Percentiles rank a stretch among this genome's conserved stretches.
phyloP scores from a whole-genome alignment of 1,140 invertebrate genomes.

The Tachypleus tridentatus region DNA sequence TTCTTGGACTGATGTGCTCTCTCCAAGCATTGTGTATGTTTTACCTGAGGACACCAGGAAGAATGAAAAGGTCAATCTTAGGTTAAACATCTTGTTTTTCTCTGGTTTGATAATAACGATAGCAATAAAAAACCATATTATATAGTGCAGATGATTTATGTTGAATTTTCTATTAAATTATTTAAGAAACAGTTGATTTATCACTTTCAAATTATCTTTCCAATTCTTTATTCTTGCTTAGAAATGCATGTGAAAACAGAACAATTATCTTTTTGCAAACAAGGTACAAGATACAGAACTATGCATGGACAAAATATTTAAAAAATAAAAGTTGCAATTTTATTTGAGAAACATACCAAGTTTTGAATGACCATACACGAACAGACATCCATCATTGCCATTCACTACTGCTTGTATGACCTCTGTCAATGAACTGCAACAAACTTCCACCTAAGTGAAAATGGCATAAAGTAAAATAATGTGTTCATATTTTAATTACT shows the following conservation, averaged over 20 bases:
- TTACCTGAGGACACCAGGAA: slow-evolving; percentile 51
- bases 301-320: no score
- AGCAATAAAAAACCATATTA: no score
- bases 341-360: slow-evolving; percentile 51
- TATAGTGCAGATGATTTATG: background rate
- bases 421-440: slow-evolving; percentile 75
- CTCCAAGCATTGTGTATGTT: slow-evolving; percentile 83
- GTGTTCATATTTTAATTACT: background rate
- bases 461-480: slow-evolving; percentile 24
- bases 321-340: background rate
- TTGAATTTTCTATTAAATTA: background rate
- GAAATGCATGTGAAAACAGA: no score
- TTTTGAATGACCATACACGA: slow-evolving; percentile 81
- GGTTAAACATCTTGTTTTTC: background rate
- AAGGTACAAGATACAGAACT: no score
- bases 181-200: background rate
- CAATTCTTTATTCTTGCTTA: background rate
- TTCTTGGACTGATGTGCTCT: slow-evolving; percentile 53
- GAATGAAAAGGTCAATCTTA: background rate
- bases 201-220: background rate
- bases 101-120: background rate
- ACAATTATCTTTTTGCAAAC: no score
- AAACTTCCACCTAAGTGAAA: slow-evolving; percentile 72
- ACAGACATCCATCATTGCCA: slow-evolving; percentile 83
- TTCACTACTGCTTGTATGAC: slow-evolving; percentile 88